A percentile compares a stretch with the other conserved stretches of the same genome.
Conservation (phyloP, 2,113 vertebrate species). For the Phrynosoma platyrhinos region DNA sequence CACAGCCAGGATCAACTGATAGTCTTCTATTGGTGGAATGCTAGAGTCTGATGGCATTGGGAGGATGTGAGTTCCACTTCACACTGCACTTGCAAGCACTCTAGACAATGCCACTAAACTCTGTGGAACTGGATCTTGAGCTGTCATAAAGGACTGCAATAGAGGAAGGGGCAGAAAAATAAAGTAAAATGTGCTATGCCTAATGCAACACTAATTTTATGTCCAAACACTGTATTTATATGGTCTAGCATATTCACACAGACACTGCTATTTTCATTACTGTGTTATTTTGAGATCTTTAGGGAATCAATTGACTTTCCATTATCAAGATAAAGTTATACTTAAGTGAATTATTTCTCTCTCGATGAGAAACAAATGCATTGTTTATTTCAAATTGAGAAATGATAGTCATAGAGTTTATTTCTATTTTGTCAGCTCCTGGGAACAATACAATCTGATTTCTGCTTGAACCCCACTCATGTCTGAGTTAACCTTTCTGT, state of each 20-base stretch:
- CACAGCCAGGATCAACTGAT: too few species aligned
- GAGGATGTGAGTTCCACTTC: too few species aligned
- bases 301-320: background rate
- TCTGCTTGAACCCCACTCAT: background rate
- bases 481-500: background rate
- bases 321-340: background rate
- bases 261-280: background rate
- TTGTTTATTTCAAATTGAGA: constrained; percentile 2
- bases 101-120: too few species aligned
- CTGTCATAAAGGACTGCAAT: too few species aligned
- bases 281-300: background rate
- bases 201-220: background rate
- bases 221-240: constrained; percentile 21
- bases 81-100: too few species aligned
- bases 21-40: too few species aligned
- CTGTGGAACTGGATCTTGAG: too few species aligned
- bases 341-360: constrained; percentile 15
- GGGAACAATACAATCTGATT: background rate
- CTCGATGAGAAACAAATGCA: constrained; percentile 25
- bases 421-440: background rate
- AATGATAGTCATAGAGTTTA: background rate
- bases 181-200: too few species aligned
- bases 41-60: too few species aligned
- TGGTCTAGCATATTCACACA: background rate
- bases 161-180: too few species aligned